Evolutionary conservation across 2,113 vertebrate species (phyloP), one percentile per base, ranked within the genome.

Genomic region (Cebidichthys violaceus): DNA sequence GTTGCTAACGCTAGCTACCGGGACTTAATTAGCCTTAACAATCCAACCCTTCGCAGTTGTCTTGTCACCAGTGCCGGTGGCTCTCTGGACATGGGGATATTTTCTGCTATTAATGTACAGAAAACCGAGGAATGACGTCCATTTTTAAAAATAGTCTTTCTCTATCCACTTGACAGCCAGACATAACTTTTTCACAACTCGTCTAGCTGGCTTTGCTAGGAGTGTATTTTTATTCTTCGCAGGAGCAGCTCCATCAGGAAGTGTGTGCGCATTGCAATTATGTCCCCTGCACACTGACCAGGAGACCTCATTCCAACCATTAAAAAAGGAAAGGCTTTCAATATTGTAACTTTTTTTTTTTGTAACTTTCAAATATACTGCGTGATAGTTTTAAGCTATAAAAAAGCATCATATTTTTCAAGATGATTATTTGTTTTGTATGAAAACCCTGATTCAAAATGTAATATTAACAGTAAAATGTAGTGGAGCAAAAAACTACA

Each of bases 211-310:
- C 77, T 86, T 33, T 41, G 75, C 78, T 85, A 85, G 77, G 60
- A 86, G 86, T 70, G 87, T 90, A 86, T 90, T 91, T 92, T 90
- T 85, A 81, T 90, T 91, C 88, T 79, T 41, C 88, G 76, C 82
- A 81, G 90, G 68, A 82, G 79, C 75, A 75, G 90, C 90, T 93
- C 89, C 83, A 84, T 29, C 93, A 91, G 94, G 94, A 95, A 95
- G 89, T 90, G 85, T 77, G 94, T 91, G 93, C 86, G 78, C 85
- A 79, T 74, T 59, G 59, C 39, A 88, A 93, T 84, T 80, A 29
- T 57, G 83, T 93, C 93, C 94, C 89, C 81, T 22, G 59, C 59
- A 60, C 29, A 18, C 29, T 15, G 59, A 31, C 6, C 14, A 31
- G 27, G 27, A 59, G 33, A 20, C 4, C 33, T 62, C 29, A 31